phyloP scores from a whole-genome alignment of 2,797 vertebrate species.

The Tapirus indicus region DNA sequence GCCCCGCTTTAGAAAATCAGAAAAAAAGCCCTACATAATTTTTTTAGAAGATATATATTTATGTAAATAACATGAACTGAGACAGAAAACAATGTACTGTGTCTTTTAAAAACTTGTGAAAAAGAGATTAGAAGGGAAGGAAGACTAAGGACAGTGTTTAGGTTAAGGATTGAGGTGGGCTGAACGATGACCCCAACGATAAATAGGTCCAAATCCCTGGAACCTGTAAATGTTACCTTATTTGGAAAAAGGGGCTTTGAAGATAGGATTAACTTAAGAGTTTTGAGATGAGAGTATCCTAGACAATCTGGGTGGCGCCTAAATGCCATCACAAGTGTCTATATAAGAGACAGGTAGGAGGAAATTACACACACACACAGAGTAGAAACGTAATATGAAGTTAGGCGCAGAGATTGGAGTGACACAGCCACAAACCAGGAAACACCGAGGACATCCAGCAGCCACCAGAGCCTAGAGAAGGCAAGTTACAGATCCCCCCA shows the following conservation, averaged over 20 bases:
- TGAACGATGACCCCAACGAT: neutral
- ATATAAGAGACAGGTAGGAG: neutral
- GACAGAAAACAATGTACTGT: neutral
- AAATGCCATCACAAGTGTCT: neutral
- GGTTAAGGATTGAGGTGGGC: neutral
- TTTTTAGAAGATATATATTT: neutral
- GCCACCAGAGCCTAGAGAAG: neutral
- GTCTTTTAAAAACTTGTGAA: neutral
- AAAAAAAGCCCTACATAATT: neutral
- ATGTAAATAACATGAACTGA: neutral
- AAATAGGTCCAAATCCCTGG: neutral
- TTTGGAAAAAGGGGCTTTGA: neutral
- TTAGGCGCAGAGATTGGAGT: neutral
- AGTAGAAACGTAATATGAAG: neutral
- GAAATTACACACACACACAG: neutral
- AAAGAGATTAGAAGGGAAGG: neutral
- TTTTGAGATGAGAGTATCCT: neutral
- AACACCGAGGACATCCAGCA: accelerated
- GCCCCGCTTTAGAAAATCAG: neutral
- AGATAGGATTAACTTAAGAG: neutral
- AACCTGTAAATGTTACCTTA: neutral
- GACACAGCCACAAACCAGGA: neutral
- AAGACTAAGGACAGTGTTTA: neutral
- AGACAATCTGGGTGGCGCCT: neutral
- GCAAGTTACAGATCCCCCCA: neutral